Evolutionary conservation across 2,888 invertebrate species (phyloP).

Genomic region (Scaeva pyrastri): DNA sequence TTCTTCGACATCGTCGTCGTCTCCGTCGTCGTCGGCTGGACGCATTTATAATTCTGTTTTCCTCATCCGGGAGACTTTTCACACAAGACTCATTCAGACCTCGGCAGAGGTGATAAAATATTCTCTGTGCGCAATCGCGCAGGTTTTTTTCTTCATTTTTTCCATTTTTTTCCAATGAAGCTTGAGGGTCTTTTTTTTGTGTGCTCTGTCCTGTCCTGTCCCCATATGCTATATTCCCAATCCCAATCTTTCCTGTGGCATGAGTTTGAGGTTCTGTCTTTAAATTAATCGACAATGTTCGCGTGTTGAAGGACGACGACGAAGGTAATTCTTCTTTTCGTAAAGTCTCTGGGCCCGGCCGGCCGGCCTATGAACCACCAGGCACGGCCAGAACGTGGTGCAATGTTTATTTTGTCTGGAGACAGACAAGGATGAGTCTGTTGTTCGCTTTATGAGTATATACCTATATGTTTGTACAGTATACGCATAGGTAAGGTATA

Average conservation of each 20-base stretch:
- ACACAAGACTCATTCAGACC: conserved; percentile 40
- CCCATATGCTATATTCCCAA: conserved; percentile 9
- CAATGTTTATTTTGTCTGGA: conserved; percentile 70
- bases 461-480: neutral
- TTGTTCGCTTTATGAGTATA: no score
- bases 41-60: conserved; percentile 57
- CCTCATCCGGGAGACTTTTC: conserved; percentile 48
- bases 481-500: no score
- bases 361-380: conserved; percentile 18
- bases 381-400: conserved; percentile 25
- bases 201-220: conserved; percentile 31
- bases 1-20: neutral
- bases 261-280: conserved; percentile 63
- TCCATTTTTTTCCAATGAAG: conserved; percentile 11
- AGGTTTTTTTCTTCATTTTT: conserved; percentile 14
- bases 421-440: conserved; percentile 66
- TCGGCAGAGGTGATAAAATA: conserved; percentile 72
- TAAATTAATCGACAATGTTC: conserved; percentile 75
- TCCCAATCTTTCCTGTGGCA: conserved; percentile 53
- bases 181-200: conserved; percentile 18
- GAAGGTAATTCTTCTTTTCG: conserved; percentile 62
- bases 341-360: neutral
- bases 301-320: conserved; percentile 75
- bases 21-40: neutral
- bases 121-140: conserved; percentile 59